These are phyloP conservation scores for Heliconius hermathena DNA, from an alignment of 1,140 invertebrate species.

Conservation along the genomic window DNA sequence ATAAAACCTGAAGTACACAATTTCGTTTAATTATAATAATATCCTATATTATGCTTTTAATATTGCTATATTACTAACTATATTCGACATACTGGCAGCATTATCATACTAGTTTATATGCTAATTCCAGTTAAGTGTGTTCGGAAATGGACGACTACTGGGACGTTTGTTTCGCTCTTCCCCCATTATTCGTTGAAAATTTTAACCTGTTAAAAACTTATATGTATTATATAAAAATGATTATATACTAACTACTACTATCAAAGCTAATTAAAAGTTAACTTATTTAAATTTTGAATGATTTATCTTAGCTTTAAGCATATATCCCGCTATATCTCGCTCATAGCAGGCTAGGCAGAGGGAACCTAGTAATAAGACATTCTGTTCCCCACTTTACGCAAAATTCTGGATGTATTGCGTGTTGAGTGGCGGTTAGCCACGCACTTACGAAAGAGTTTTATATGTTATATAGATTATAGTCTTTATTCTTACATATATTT, in stretches of 20 bases:
- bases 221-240: not conserved
- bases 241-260: not conserved
- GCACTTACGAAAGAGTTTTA: no score
- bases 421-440: no score
- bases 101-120: slow-evolving; percentile 24
- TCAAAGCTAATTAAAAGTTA: not conserved
- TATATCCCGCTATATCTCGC: no score
- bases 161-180: slow-evolving; percentile 11
- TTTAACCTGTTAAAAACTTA: not conserved
- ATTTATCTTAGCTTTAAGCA: no score
- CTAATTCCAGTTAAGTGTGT: slow-evolving; percentile 28
- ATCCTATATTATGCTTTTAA: slow-evolving; percentile 12
- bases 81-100: slow-evolving; percentile 1
- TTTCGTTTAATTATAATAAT: slow-evolving; percentile 4
- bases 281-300: no score
- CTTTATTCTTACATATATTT: no score
- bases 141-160: slow-evolving; percentile 20
- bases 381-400: no score
- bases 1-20: not conserved
- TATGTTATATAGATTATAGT: no score
- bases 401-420: no score
- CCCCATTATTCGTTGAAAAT: slow-evolving; percentile 12
- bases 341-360: no score
- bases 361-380: no score
- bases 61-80: slow-evolving; percentile 4